Conservation (phyloP, 2,113 vertebrate genomes). For the Microcebus ravelobensis region DNA sequence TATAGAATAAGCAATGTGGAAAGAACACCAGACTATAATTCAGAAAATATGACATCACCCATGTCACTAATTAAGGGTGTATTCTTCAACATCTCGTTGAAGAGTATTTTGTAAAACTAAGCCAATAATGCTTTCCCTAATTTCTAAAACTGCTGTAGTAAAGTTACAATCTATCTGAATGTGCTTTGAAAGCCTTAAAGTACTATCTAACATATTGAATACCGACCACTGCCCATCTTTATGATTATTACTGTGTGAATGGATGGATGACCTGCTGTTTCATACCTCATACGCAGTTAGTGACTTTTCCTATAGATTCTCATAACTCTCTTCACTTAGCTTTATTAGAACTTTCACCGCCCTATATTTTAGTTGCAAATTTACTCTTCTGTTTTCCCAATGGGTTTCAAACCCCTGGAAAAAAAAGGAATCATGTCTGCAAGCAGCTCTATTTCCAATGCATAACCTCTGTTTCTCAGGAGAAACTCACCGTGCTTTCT, state of each 20-base stretch:
- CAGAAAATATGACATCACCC: neutral
- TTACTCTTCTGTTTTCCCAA: neutral
- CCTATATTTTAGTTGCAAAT: neutral
- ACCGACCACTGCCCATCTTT: neutral
- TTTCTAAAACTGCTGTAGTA: neutral
- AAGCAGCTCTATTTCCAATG: neutral
- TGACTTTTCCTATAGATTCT: too few species aligned
- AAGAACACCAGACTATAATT: neutral
- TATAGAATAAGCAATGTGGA: neutral
- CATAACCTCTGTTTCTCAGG: neutral
- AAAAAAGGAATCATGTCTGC: neutral
- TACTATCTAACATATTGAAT: neutral
- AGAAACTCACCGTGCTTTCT: neutral
- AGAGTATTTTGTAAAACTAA: neutral
- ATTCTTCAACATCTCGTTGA: neutral
- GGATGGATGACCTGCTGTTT: neutral
- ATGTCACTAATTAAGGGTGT: neutral
- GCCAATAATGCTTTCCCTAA: neutral
- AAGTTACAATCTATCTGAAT: neutral
- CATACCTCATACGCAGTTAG: neutral
- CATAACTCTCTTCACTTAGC: neutral
- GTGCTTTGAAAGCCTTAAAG: neutral
- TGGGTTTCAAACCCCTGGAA: neutral
- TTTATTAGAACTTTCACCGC: neutral
- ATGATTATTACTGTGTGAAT: neutral